Evolutionary conservation across 92 coral and sea anemone genomes (phyloP), one percentile per base, ranked within the genome.

Genomic region (Parazoanthus darwini): DNA sequence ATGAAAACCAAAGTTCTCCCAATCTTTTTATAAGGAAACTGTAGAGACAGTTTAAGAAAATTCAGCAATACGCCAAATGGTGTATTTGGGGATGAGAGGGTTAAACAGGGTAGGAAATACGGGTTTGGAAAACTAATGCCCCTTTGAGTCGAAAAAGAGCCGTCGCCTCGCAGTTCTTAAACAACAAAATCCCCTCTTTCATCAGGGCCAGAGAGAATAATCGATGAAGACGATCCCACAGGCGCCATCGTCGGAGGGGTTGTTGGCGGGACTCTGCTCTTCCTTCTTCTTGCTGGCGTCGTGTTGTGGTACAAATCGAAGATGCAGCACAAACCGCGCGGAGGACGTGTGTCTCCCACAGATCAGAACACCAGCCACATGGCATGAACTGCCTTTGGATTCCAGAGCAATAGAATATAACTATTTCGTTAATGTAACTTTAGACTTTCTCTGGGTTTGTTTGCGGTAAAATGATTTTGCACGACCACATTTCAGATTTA

Each of bases 191-290:
- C 7, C 5, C 43, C 58, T 23, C 8, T 42, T 51, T 43, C 23
- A 44, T 26, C 79, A 84, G 87, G 16, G 9, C 79, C 87, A 29
- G 36, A 74, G 11, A 70, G 79, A 84, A 50, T 43, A 26, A 4
- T 73, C 43, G 67, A 84, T 15, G 87, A 84, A 38, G 11, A 71
- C 58, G 87, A 84, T 44, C 87, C 87, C 33, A 84, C 87, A 1
- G 87, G 78, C n/a, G 87, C 87, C 0, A 84, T 84, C n/a, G 66
- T 84, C 2, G 87, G 87, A n/a, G 87, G 87, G 15, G 78, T 71
- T 16, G 87, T 84, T 14, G 87, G 87, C 14, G 87, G 87, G 11
- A 71, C 78, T 46, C 9, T 70, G 66, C 16, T 71, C 22, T 14
- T 84, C 51, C 46, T 84, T 25, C 67, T 71, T 26, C 50, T 84